phyloP scores from a whole-genome alignment of 2,888 invertebrate genomes.

The Eledone cirrhosa region DNA sequence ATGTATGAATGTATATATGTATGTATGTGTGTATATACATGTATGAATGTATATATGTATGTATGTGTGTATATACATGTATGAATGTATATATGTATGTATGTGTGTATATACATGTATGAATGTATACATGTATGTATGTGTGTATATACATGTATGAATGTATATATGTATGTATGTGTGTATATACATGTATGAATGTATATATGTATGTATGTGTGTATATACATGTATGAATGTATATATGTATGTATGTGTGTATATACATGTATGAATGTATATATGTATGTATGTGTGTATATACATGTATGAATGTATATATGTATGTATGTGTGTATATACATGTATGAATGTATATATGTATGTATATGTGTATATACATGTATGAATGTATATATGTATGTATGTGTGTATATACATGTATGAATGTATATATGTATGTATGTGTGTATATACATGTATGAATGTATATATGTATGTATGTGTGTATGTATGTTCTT shows the following conservation, averaged over 20 bases:
- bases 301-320: no score
- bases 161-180: not conserved
- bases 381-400: no score
- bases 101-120: not conserved
- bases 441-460: not conserved
- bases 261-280: not conserved
- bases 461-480: not conserved
- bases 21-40: not conserved
- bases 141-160: not conserved
- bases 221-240: not conserved
- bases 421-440: no score
- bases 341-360: no score
- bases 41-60: not conserved
- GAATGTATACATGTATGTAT: not conserved
- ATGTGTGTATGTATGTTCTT: not conserved
- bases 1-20: no score
- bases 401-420: no score
- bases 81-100: conserved; percentile 1
- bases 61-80: conserved; percentile 6
- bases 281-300: not conserved
- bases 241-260: not conserved
- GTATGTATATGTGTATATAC: no score
- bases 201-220: not conserved
- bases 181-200: not conserved
- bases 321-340: no score